Evolutionary conservation across 2,113 vertebrate genomes (phyloP).

Genomic region (Acinonyx jubatus): DNA sequence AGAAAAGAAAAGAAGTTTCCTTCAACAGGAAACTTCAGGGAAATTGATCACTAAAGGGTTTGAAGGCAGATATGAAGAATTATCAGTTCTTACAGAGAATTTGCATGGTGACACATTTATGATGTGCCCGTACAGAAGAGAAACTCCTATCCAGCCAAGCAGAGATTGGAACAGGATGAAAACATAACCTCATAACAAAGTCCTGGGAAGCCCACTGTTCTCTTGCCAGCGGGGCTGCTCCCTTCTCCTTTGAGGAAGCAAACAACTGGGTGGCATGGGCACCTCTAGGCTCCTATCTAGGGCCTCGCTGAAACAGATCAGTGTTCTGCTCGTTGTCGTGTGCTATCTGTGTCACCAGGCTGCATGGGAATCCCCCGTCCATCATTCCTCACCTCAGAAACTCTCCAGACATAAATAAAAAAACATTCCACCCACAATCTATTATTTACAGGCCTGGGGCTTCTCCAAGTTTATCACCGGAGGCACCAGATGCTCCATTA

Average conservation of each 20-base stretch:
- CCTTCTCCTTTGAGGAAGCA: neutral
- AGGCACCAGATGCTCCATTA: neutral
- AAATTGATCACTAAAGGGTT: slow-evolving; percentile 29
- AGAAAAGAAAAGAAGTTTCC: too few species aligned
- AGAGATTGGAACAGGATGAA: slow-evolving; percentile 32
- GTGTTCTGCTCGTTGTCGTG: neutral
- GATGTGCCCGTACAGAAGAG: neutral
- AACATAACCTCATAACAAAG: neutral
- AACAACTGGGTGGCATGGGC: neutral
- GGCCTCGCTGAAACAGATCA: neutral
- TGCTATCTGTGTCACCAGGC: neutral
- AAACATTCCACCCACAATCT: neutral
- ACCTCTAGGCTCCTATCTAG: neutral
- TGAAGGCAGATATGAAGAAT: slow-evolving; percentile 6
- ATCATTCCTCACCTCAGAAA: neutral
- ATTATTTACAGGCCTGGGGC: neutral
- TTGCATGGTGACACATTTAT: neutral
- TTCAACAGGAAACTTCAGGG: neutral
- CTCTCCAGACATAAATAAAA: neutral
- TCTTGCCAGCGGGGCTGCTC: neutral
- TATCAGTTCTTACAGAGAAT: neutral
- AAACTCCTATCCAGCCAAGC: neutral
- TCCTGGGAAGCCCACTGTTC: neutral
- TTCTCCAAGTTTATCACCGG: neutral
- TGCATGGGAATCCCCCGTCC: neutral